Evolutionary conservation across 2,888 invertebrate species (phyloP).

Genomic region (Sabellastarte sp.): DNA sequence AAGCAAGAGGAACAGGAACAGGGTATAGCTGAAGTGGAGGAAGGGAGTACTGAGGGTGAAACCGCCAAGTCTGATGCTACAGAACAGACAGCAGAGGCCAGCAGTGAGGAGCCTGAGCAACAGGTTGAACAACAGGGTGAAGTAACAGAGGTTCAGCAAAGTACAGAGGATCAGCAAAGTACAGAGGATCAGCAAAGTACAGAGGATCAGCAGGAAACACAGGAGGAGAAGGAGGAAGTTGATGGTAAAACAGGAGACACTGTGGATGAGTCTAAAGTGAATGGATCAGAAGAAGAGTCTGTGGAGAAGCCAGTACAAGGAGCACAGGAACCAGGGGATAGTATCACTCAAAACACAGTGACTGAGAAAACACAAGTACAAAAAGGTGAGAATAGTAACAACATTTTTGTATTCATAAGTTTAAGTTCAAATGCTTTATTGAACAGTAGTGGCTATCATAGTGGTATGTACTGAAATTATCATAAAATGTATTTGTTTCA

Average conservation of each 20-base stretch:
- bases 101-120: background rate
- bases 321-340: too few species aligned
- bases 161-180: background rate
- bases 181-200: background rate
- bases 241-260: slow-evolving; percentile 4
- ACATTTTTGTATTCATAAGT: too few species aligned
- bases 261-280: background rate
- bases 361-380: too few species aligned
- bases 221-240: background rate
- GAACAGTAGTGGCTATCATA: too few species aligned
- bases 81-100: slow-evolving; percentile 2
- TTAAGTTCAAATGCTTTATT: too few species aligned
- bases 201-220: background rate
- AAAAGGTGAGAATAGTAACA: too few species aligned
- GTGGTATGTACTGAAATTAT: too few species aligned
- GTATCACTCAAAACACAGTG: too few species aligned
- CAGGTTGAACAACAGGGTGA: background rate
- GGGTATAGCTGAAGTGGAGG: slow-evolving; percentile 8
- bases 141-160: slow-evolving; percentile 1
- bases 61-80: too few species aligned
- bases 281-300: background rate
- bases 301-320: too few species aligned
- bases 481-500: too few species aligned
- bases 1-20: slow-evolving; percentile 9
- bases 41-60: slow-evolving; percentile 1